Percentiles rank a stretch among this genome's conserved stretches.
Evolutionary conservation across 2,888 invertebrate species (phyloP).

Genomic region (Amphipyra berbera): DNA sequence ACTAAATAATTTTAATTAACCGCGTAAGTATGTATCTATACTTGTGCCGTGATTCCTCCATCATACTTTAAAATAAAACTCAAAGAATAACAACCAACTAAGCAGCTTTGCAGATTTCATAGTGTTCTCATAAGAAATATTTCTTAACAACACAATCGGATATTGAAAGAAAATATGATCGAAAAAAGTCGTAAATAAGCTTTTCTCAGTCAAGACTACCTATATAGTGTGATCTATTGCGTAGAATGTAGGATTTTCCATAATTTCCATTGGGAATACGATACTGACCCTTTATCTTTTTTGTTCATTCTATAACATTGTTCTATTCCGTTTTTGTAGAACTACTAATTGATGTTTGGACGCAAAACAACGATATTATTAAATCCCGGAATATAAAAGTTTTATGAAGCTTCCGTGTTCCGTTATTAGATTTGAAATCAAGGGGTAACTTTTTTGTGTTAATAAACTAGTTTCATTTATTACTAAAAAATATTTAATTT

Average conservation of each 20-base stretch:
- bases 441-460: neutral
- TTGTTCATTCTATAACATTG: constrained; percentile 18
- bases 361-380: neutral
- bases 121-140: constrained; percentile 16
- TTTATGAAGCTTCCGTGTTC: neutral
- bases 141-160: constrained; percentile 16
- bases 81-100: neutral
- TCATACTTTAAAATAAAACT: constrained; percentile 4
- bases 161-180: constrained; percentile 36
- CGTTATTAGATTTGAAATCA: neutral
- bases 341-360: neutral
- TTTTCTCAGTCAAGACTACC: constrained; percentile 16
- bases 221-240: constrained; percentile 52
- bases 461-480: neutral
- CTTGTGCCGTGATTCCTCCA: neutral
- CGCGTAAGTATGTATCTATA: too few species aligned
- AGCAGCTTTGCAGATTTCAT: constrained; percentile 14
- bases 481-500: too few species aligned
- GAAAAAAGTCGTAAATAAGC: constrained; percentile 45
- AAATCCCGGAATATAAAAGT: neutral
- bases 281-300: constrained; percentile 19
- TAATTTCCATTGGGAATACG: constrained; percentile 63
- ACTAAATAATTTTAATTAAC: too few species aligned
- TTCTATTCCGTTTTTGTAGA: constrained; percentile 1
- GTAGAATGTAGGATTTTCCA: constrained; percentile 43